Percentiles rank a stretch among this genome's conserved stretches.
phyloP scores from a whole-genome alignment of 1,140 invertebrate species.

The Lineus longissimus region DNA sequence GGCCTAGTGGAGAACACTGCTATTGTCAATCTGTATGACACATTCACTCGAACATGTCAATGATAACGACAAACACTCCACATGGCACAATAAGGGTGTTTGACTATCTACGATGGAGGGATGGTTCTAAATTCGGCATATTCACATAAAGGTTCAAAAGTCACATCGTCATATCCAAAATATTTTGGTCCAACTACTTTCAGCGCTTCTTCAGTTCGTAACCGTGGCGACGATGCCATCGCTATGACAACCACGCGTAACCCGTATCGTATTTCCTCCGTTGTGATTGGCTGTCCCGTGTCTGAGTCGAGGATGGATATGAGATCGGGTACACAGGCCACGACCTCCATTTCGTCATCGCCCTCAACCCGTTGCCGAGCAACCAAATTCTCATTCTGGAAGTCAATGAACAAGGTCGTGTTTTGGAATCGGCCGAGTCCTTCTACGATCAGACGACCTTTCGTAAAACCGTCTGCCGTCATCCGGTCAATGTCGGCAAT shows the following conservation, averaged over 20 bases:
- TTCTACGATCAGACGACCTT: conserved; percentile 29
- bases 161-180: conserved; percentile 32
- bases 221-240: conserved; percentile 24
- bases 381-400: conserved; percentile 46
- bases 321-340: conserved; percentile 39
- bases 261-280: conserved; percentile 41
- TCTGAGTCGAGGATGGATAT: conserved; percentile 40
- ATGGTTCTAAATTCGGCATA: not conserved
- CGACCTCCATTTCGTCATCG: conserved; percentile 2
- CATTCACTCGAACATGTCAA: too few species aligned
- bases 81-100: too few species aligned
- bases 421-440: conserved; percentile 27
- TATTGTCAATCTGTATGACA: too few species aligned
- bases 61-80: too few species aligned
- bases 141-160: not conserved
- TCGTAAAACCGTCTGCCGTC: conserved; percentile 40
- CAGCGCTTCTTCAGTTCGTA: conserved; percentile 29
- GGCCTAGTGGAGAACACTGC: too few species aligned
- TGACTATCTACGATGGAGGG: not conserved
- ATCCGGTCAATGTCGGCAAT: conserved; percentile 28
- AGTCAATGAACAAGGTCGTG: conserved; percentile 28
- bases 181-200: conserved; percentile 38
- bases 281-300: conserved; percentile 36
- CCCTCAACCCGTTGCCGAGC: conserved; percentile 14
- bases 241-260: conserved; percentile 34